phyloP scores from a whole-genome alignment of 2,888 invertebrate species.

The Andrena trimmerana region DNA sequence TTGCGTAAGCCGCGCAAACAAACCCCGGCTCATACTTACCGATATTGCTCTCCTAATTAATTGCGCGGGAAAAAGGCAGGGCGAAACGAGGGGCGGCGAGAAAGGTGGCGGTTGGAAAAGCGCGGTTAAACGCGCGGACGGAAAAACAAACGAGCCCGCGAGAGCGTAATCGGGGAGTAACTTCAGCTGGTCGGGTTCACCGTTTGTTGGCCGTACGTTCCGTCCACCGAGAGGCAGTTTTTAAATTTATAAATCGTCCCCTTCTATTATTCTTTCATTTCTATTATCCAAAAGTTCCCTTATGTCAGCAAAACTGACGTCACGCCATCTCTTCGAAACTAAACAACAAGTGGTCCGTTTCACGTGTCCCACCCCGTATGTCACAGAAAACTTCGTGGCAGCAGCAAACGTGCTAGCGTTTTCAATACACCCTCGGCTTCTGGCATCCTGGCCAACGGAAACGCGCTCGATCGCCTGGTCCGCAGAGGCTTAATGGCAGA shows the following conservation, averaged over 20 bases:
- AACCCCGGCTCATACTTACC: slow-evolving; percentile 48
- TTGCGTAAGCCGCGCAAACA: slow-evolving; percentile 49
- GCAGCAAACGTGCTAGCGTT: too few species aligned
- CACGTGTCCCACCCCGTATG: too few species aligned
- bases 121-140: slow-evolving; percentile 32
- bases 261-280: too few species aligned
- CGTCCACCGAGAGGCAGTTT: neutral
- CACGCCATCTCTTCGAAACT: too few species aligned
- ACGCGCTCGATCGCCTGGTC: too few species aligned
- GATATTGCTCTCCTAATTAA: slow-evolving; percentile 71
- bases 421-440: too few species aligned
- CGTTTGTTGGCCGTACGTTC: slow-evolving; percentile 23
- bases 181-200: slow-evolving; percentile 19
- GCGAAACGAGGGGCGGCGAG: slow-evolving; percentile 34
- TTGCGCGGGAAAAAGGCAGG: slow-evolving; percentile 45
- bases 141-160: slow-evolving; percentile 34
- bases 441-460: too few species aligned
- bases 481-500: neutral
- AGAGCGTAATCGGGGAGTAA: slow-evolving; percentile 39
- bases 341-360: too few species aligned
- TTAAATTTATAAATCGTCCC: neutral
- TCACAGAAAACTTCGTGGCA: too few species aligned
- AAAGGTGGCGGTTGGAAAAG: slow-evolving; percentile 49
- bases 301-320: too few species aligned
- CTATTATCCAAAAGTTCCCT: too few species aligned